Percentiles rank a stretch among this genome's conserved stretches.
Conservation (phyloP, 1,140 invertebrate genomes). For the Contarinia nasturtii region DNA sequence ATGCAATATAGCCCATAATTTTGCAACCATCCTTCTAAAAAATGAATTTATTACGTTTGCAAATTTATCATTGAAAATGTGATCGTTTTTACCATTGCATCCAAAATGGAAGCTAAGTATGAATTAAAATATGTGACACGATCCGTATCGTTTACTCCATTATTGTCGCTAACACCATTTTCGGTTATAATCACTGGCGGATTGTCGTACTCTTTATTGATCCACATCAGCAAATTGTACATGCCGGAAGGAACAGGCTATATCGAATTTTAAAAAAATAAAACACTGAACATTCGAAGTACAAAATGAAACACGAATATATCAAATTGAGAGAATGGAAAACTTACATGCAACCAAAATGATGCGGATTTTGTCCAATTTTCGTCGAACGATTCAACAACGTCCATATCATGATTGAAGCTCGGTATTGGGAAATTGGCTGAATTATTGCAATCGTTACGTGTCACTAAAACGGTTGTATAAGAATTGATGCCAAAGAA, state of each 20-base stretch:
- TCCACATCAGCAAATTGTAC: conserved; percentile 42
- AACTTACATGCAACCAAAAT: conserved; percentile 29
- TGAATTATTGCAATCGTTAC: conserved; percentile 22
- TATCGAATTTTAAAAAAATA: neutral
- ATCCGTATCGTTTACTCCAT: conserved; percentile 27
- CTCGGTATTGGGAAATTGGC: conserved; percentile 26
- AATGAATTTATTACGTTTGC: conserved; percentile 7
- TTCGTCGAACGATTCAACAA: conserved; percentile 23
- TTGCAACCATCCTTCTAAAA: conserved; percentile 36
- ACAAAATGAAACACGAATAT: neutral
- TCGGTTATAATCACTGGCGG: conserved; percentile 50
- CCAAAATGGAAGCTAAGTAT: conserved; percentile 43
- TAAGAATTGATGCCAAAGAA: conserved; percentile 42
- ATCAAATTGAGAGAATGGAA: too few species aligned
- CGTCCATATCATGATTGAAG: conserved; percentile 27
- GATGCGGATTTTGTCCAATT: conserved; percentile 27
- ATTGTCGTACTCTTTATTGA: conserved; percentile 43
- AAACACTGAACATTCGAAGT: neutral
- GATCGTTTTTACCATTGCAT: conserved; percentile 32
- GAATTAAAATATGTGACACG: conserved; percentile 34
- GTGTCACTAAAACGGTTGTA: conserved; percentile 25
- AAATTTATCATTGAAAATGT: too few species aligned
- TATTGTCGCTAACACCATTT: conserved; percentile 36
- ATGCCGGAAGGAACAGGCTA: conserved; percentile 47
- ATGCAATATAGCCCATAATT: conserved; percentile 48